Evolutionary conservation across 2,797 vertebrate genomes (phyloP).

Genomic region (Protosalanx chinensis): DNA sequence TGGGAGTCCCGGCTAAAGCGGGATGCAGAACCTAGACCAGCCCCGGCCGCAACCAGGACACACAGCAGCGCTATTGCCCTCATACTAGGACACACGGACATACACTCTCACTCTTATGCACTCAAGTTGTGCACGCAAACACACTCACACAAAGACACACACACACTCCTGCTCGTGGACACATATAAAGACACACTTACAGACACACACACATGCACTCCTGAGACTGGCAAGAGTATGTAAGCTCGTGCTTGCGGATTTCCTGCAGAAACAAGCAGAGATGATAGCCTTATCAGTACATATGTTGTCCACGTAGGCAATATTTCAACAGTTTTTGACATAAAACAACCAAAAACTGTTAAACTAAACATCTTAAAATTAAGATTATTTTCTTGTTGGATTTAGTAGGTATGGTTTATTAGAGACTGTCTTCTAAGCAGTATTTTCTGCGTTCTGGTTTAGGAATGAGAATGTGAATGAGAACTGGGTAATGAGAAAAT

Average conservation of each 20-base stretch:
- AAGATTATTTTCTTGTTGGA: too few species aligned
- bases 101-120: conserved; percentile 6
- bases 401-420: too few species aligned
- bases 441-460: not conserved
- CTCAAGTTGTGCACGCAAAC: not conserved
- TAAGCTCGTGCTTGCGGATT: not conserved
- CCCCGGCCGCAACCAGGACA: conserved; percentile 49
- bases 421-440: too few species aligned
- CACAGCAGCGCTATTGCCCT: conserved; percentile 55
- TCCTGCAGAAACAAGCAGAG: not conserved
- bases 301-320: not conserved
- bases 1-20: conserved; percentile 60
- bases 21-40: conserved; percentile 29
- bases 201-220: conserved; percentile 7
- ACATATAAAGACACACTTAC: not conserved
- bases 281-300: too few species aligned
- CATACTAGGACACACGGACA: conserved; percentile 36
- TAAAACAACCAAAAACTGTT: not conserved
- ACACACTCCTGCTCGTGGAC: not conserved
- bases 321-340: not conserved
- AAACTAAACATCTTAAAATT: not conserved
- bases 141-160: not conserved
- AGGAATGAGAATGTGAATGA: not conserved
- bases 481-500: not conserved
- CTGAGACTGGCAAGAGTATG: not conserved